These are phyloP conservation scores for Sialis lutaria DNA, from an alignment of 2,888 invertebrate genomes.

Conservation along the genomic window DNA sequence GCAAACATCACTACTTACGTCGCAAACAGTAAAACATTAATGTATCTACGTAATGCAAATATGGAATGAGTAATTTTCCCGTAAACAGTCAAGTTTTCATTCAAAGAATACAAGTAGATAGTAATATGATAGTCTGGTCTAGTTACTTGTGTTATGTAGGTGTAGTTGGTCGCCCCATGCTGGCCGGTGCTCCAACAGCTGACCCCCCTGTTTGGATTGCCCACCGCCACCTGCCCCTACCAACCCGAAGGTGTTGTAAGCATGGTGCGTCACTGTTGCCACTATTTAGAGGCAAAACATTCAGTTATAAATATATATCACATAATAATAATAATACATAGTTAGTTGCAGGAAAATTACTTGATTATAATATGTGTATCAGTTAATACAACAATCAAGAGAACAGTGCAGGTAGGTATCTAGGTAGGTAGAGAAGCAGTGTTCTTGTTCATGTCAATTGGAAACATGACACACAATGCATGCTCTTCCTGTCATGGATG, in stretches of 20 bases:
- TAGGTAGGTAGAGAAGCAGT: neutral
- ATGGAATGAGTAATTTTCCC: neutral
- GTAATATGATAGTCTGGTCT: neutral
- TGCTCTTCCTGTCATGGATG: too few species aligned
- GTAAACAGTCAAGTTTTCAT: too few species aligned
- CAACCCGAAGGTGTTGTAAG: slow-evolving; percentile 37
- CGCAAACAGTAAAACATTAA: neutral
- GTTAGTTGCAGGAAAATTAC: neutral
- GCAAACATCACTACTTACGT: too few species aligned
- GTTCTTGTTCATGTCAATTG: neutral
- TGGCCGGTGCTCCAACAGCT: slow-evolving; percentile 22
- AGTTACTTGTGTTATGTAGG: slow-evolving; percentile 32
- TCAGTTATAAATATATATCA: neutral
- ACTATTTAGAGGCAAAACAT: slow-evolving; percentile 1
- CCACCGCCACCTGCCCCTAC: slow-evolving; percentile 37
- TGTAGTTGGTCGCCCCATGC: slow-evolving; percentile 27
- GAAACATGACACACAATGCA: too few species aligned
- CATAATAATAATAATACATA: neutral
- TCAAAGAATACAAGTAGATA: too few species aligned
- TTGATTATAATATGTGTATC: neutral
- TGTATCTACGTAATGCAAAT: neutral
- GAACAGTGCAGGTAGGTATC: neutral
- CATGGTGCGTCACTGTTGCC: slow-evolving; percentile 31
- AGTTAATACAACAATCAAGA: neutral
- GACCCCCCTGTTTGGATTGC: slow-evolving; percentile 25